phyloP scores from a whole-genome alignment of 2,113 vertebrate species.

The Ailuropoda melanoleuca region DNA sequence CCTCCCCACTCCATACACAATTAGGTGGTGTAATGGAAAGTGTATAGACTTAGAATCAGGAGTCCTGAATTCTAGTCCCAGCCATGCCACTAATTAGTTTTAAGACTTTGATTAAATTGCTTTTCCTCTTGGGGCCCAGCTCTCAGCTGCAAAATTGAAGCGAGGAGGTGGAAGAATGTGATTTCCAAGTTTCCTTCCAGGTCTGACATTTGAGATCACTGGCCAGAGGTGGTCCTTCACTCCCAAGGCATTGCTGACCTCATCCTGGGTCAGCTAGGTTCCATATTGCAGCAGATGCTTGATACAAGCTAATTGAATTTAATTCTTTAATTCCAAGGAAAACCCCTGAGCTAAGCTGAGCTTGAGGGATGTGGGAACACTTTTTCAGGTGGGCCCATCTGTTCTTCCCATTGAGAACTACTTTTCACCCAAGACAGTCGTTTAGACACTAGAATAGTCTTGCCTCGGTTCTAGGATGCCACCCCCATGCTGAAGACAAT shows the following conservation, averaged over 20 bases:
- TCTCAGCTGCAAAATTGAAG: constrained; percentile 18
- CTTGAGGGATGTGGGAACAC: not conserved
- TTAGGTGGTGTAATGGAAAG: constrained; percentile 80
- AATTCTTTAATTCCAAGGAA: not conserved
- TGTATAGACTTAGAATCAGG: constrained; percentile 50
- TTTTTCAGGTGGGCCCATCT: constrained; percentile 28
- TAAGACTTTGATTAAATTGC: constrained; percentile 49
- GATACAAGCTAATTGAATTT: not conserved
- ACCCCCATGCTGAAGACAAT: not conserved
- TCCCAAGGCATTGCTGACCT: not conserved
- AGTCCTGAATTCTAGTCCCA: constrained; percentile 57
- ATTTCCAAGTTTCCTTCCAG: constrained; percentile 19
- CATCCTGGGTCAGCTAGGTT: not conserved
- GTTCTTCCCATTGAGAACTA: not conserved
- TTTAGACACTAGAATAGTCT: constrained; percentile 1
- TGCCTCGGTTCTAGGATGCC: not conserved
- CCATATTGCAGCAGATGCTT: not conserved
- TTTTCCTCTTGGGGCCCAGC: constrained; percentile 59
- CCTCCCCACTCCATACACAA: constrained; percentile 69
- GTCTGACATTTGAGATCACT: not conserved
- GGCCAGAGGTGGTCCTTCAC: constrained; percentile 1
- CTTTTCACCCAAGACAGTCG: not conserved
- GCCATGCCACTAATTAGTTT: constrained; percentile 34
- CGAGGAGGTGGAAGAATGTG: not conserved
- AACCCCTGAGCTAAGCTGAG: not conserved